phyloP scores from a whole-genome alignment of 1,140 invertebrate genomes.

The Kradibia gibbosae region DNA sequence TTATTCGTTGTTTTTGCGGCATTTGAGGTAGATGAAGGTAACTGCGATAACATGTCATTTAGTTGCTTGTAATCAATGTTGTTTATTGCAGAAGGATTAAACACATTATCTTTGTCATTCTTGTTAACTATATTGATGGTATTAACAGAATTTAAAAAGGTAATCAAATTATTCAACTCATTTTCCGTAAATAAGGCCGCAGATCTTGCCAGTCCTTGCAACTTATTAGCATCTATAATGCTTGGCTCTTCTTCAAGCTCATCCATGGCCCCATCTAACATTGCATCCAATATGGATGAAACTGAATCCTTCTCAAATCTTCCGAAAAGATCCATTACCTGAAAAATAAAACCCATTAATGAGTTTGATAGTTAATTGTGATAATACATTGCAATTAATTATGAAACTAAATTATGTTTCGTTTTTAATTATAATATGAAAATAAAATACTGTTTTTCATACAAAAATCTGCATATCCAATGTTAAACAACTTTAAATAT shows the following conservation, averaged over 20 bases:
- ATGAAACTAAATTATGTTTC: too few species aligned
- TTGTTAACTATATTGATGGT: background rate
- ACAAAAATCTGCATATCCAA: too few species aligned
- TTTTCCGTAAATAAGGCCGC: conserved; percentile 80
- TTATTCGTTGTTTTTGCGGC: conserved; percentile 58
- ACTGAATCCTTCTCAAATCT: conserved; percentile 85
- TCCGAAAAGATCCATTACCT: conserved; percentile 79
- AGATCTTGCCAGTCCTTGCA: conserved; percentile 76
- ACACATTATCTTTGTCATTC: conserved; percentile 38
- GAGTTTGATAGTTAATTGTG: background rate
- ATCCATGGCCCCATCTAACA: conserved; percentile 77
- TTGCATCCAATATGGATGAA: conserved; percentile 81
- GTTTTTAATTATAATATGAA: too few species aligned
- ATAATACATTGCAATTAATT: background rate
- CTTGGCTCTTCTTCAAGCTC: conserved; percentile 74
- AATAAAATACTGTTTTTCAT: too few species aligned
- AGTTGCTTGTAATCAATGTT: conserved; percentile 62
- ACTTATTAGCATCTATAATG: conserved; percentile 74
- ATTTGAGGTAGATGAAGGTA: conserved; percentile 57
- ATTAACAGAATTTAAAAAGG: conserved; percentile 67
- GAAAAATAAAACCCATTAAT: background rate
- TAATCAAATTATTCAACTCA: conserved; percentile 79
- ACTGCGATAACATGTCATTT: conserved; percentile 63
- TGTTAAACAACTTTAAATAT: too few species aligned
- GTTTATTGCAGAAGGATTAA: background rate